Percentiles rank a stretch among this genome's conserved stretches.
phyloP scores from a whole-genome alignment of 2,888 invertebrate species.

The Acrobasis suavella region DNA sequence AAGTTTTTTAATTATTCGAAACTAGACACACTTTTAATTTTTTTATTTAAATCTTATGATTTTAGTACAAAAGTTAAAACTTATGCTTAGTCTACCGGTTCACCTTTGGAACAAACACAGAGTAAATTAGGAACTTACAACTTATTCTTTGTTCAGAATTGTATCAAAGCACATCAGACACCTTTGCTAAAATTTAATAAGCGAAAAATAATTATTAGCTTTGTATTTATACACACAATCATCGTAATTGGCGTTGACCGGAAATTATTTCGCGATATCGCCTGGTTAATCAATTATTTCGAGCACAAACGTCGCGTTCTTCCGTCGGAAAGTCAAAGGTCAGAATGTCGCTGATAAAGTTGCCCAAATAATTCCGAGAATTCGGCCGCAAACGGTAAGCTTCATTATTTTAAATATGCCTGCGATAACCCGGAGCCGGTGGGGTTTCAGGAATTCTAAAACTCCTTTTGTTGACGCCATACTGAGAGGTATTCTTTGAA shows the following conservation, averaged over 20 bases:
- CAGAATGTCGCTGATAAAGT: conserved; percentile 17
- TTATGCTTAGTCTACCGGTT: too few relatives aligned
- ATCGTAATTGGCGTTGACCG: background rate
- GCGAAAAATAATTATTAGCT: too few relatives aligned
- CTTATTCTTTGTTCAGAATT: too few relatives aligned
- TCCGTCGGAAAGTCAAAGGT: conserved; percentile 18
- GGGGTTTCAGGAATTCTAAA: conserved; percentile 52
- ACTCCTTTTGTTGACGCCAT: conserved; percentile 46
- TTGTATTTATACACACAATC: background rate
- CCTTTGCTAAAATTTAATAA: background rate
- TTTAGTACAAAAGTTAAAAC: too few relatives aligned
- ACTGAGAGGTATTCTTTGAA: conserved; percentile 66
- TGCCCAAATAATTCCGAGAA: conserved; percentile 19
- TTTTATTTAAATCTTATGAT: too few relatives aligned
- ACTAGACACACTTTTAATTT: too few relatives aligned
- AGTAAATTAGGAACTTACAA: too few relatives aligned
- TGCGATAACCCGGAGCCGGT: conserved; percentile 45
- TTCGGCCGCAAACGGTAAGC: conserved; percentile 18
- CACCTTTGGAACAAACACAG: too few relatives aligned
- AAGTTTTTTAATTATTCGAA: too few relatives aligned
- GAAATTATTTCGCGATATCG: conserved; percentile 11
- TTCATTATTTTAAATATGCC: conserved; percentile 13
- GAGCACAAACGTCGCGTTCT: conserved; percentile 4
- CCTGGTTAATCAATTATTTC: conserved; percentile 13
- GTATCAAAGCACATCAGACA: too few relatives aligned